Base-by-base conservation (phyloP, 2,888 invertebrate genomes). In the Hemistola chrysoprasaria region DNA sequence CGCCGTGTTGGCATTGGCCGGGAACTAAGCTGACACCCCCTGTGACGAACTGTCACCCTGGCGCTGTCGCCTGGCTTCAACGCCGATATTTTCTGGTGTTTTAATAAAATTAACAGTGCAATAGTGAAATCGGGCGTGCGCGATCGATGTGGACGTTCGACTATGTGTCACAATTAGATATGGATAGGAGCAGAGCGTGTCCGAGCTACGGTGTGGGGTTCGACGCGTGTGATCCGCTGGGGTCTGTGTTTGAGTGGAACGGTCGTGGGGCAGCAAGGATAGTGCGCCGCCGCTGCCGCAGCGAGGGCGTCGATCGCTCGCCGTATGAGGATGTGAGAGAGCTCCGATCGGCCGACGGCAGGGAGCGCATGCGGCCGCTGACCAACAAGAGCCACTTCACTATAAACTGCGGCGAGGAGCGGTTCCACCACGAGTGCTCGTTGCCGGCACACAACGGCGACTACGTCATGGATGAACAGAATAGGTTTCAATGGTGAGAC, bases 241-340 rank as follows among this genome's bases (percentile, higher is more conserved):
- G 73, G 43, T 77, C 81, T 30, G 82, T 83, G 51, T 68, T 85
- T 56, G 79, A 83, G 75, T 81, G 80, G 73, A 69, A 80, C 40
- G 72, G 72, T 45, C 70, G 78, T 37, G 76, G 72, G 47, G 78
- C 85, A 55, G 87, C 85, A 43, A 78, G 83, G 26, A 81, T 87
- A 47, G 56, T 85, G 57, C 80, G 89, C 53, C 83, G 89, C 37
- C 82, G 89, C 54, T 90, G 89, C 62, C 86, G 86, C 58, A 90
- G 89, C 61, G 89, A 90, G 59, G 87, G 89, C 32, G 68, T 89
- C 27, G 89, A 90, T 53, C 77, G 86, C 33, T 87, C 88, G 52
- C 86, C 88, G 31, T 88, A 81, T 62, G 88, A 88, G 73, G 82
- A 87, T 83, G 83, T 62, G 51, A 72, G 79, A 39, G 82, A 83